Evolutionary conservation across 2,113 vertebrate genomes (phyloP), one percentile per base, ranked within the genome.

Genomic region (Hoplias malabaricus): DNA sequence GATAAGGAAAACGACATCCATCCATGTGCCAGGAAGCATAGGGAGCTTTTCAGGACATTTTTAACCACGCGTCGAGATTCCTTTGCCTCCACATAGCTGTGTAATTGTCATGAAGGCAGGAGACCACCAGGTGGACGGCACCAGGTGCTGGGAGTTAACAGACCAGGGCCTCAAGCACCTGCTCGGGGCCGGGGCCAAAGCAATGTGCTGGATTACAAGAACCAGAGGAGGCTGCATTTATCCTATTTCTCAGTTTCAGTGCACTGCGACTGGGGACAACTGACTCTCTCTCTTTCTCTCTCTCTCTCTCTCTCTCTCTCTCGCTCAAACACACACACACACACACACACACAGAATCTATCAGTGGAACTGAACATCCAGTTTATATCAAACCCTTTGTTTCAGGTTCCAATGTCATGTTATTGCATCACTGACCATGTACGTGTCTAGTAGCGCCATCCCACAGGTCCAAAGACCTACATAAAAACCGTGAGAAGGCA

Each of bases 141-240:
- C 84, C 88, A 90, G 88, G 86, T 91, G 89, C 86, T 86, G 48
- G 82, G 73, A 85, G 87, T 87, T 88, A 88, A 87, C 84, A 82
- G 70, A n/a, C 65, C 74, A 78, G 81, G 75, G 77, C 83, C 80
- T 62, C 34, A 66, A 87, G 86, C 89, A 90, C 89, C 89, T 91
- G 89, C 85, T n/a, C 84, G 75, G 69, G 86, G 33, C 31, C 16
- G 33, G 16, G 13, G 59, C 59, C 59, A 36, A 21, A 6, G 57
- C 29, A 16, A 3, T 14, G 19, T n/a, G 46, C 46, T 50, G 46
- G 46, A 21, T n/a, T 50, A 50, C 46, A 21, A 5, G 46, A 50
- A n/a, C 46, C 46, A 14, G 48, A 53, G 48, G 48, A 53, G 48
- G n/a, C 48, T 5, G 48, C 48, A 53, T 10, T 53, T 53, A 53